A percentile compares a stretch with the other conserved stretches of the same genome.
These are phyloP conservation scores for Lepidurus packardi DNA, from an alignment of 1,140 invertebrate genomes.

Conservation along the genomic window DNA sequence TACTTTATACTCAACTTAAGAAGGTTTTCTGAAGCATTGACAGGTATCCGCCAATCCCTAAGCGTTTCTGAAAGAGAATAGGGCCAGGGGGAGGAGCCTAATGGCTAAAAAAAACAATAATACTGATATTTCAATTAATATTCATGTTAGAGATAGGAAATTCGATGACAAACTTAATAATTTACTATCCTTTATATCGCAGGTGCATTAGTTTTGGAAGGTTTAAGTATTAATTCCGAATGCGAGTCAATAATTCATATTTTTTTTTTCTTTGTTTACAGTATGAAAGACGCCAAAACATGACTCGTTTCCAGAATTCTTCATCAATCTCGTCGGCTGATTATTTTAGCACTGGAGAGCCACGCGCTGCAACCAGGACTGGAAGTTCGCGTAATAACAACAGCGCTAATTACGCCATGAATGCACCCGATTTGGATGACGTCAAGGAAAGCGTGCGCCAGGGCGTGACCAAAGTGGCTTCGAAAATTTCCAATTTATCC, in stretches of 20 bases:
- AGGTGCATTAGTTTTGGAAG: no score
- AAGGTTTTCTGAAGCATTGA: no score
- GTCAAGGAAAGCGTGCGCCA: conserved; percentile 93
- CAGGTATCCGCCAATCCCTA: no score
- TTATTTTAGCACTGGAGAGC: conserved; percentile 69
- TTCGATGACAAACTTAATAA: background rate
- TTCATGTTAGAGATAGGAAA: no score
- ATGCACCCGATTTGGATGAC: conserved; percentile 80
- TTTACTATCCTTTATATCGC: background rate
- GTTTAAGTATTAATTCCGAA: background rate
- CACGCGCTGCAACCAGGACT: conserved; percentile 38
- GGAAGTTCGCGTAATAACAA: conserved; percentile 37
- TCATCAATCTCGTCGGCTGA: conserved; percentile 92
- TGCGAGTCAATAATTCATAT: conserved; percentile 3
- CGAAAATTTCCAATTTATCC: conserved; percentile 83
- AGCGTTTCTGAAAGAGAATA: no score
- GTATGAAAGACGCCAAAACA: conserved; percentile 61
- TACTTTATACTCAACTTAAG: no score
- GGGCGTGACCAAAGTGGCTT: conserved; percentile 94
- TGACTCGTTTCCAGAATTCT: conserved; percentile 77
- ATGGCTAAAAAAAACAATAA: no score
- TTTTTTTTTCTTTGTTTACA: conserved; percentile 40
- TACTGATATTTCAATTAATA: no score
- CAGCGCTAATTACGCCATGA: conserved; percentile 40
- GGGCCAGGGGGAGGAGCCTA: no score